A percentile compares a stretch with the other conserved stretches of the same genome.
Conservation (phyloP, 2,113 vertebrate species). For the Sphyrna mokarran region DNA sequence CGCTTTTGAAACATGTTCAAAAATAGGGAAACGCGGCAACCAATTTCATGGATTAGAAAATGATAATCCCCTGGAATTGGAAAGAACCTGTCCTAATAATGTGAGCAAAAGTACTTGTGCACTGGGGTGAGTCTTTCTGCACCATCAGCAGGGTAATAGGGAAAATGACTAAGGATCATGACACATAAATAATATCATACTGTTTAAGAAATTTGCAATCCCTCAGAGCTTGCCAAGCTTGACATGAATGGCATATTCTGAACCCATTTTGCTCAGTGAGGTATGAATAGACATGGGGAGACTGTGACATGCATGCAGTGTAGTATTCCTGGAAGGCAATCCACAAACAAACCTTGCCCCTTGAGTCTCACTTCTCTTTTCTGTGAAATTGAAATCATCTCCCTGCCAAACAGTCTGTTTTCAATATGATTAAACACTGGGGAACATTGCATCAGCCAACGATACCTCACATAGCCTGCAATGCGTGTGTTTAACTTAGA, state of each 20-base stretch:
- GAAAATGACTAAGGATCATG: neutral
- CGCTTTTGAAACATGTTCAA: neutral
- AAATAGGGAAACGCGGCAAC: neutral
- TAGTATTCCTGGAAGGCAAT: neutral
- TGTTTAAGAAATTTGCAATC: neutral
- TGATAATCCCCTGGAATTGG: neutral
- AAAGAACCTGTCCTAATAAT: neutral
- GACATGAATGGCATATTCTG: neutral
- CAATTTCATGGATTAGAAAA: neutral
- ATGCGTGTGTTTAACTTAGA: neutral
- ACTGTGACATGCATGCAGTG: no score
- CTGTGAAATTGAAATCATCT: neutral
- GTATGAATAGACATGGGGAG: neutral
- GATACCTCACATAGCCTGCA: no score
- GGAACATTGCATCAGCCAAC: neutral
- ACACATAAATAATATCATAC: neutral
- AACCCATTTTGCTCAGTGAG: neutral
- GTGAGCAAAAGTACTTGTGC: neutral
- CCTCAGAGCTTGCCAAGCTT: neutral
- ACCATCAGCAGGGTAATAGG: neutral
- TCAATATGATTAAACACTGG: neutral
- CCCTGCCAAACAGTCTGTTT: neutral
- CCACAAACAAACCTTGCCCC: neutral
- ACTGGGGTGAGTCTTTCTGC: neutral
- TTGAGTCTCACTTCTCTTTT: neutral